A percentile compares a stretch with the other conserved stretches of the same genome.
phyloP scores from a whole-genome alignment of 1,140 invertebrate genomes.

The Melanaphis sacchari region DNA sequence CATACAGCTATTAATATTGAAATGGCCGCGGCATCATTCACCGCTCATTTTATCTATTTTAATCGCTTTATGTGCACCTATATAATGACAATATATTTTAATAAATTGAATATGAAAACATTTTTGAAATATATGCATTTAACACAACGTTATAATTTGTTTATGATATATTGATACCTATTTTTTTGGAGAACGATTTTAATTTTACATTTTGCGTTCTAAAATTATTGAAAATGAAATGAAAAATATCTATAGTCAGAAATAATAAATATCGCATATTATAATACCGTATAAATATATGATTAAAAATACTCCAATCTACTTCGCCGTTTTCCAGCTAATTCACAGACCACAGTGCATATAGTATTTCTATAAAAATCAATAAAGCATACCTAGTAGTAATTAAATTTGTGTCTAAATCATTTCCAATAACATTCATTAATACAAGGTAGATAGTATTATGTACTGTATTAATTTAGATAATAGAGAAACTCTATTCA shows the following conservation, averaged over 20 bases:
- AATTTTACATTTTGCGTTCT: too few relatives aligned
- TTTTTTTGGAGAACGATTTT: too few relatives aligned
- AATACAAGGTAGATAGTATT: background rate
- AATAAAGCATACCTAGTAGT: background rate
- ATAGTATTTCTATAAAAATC: background rate
- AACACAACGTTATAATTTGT: background rate
- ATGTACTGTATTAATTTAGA: background rate
- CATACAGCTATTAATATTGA: background rate
- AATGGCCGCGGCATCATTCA: background rate
- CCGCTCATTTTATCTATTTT: background rate
- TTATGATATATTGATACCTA: background rate
- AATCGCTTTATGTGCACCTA: background rate
- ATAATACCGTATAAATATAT: background rate
- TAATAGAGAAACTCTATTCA: background rate
- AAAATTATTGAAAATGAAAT: background rate
- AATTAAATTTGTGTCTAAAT: background rate
- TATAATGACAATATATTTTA: background rate
- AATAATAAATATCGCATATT: background rate
- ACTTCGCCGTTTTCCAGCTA: background rate
- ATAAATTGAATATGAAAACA: background rate
- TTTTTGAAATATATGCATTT: background rate
- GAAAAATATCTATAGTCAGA: background rate
- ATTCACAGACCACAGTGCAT: background rate
- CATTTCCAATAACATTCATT: background rate
- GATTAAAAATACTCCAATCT: background rate